phyloP scores from a whole-genome alignment of 2,888 invertebrate genomes.

The Rhodophaea formosa region DNA sequence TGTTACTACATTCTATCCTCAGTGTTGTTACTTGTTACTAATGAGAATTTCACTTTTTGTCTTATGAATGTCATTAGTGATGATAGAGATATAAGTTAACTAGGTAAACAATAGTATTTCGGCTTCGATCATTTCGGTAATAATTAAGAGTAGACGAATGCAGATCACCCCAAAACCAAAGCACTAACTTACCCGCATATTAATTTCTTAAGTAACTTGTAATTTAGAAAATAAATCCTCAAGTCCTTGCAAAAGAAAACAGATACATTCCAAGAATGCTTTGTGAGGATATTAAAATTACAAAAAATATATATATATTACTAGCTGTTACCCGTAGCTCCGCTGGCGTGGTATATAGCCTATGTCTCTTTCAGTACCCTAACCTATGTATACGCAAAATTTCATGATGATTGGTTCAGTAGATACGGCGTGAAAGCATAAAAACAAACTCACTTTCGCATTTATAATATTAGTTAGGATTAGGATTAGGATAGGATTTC shows the following conservation, averaged over 20 bases:
- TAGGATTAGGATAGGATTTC: not conserved
- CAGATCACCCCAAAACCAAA: slow-evolving; percentile 49
- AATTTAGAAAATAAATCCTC: not conserved
- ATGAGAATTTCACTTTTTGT: not conserved
- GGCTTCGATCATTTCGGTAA: slow-evolving; percentile 14
- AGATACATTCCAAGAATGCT: too few relatives aligned
- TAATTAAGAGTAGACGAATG: slow-evolving; percentile 47
- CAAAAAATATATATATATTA: too few relatives aligned
- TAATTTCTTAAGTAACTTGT: slow-evolving; percentile 36
- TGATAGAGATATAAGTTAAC: not conserved
- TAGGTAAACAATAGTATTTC: not conserved
- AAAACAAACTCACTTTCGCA: too few relatives aligned
- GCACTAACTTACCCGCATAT: slow-evolving; percentile 54
- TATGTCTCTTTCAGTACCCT: too few relatives aligned
- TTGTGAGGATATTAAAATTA: too few relatives aligned
- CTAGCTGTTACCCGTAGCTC: too few relatives aligned
- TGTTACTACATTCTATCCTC: slow-evolving; percentile 22
- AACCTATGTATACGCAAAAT: too few relatives aligned
- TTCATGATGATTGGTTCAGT: too few relatives aligned
- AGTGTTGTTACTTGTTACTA: not conserved
- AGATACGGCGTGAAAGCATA: too few relatives aligned
- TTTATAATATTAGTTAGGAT: too few relatives aligned
- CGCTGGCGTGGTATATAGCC: too few relatives aligned
- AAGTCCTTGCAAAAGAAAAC: not conserved
- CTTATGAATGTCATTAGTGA: not conserved